Base-by-base conservation (phyloP, 2,113 vertebrate species). In the Paraplagusia blochii region DNA sequence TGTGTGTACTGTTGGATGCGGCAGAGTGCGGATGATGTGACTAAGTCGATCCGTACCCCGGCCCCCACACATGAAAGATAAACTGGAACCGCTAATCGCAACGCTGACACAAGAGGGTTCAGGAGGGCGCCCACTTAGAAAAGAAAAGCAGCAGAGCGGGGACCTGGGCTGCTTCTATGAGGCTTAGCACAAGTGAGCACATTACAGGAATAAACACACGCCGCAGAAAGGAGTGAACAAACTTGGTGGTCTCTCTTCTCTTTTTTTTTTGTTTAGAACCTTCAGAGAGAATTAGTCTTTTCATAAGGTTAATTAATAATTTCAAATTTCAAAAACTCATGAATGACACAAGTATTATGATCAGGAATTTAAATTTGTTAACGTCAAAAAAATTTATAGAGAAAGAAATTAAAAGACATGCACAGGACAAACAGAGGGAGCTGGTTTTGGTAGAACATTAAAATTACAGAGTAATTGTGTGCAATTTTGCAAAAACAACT, bases 21-120 rank as follows among this genome's bases (percentile, higher is more conserved):
- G 62, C 13, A 39, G 22, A 29, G 63, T 11, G 61, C 42, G 66
- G 61, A 66, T 59, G 70, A 69, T 62, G 69, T 66, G 65, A 63
- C 74, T 80, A 81, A 86, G 74, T 77, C 83, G 65, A 71, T 76
- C 63, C 61, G 79, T 29, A 29, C 2, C 22, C 6, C 22, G 78
- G 88, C 79, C 88, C 81, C 82, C 67, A 36, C 79, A 79, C 82
- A 89, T 89, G 84, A 89, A 88, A 87, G 80, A 82, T 89, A 82
- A 86, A 85, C 73, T 64, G 46, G 67, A 75, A 84, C 78, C 74
- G 78, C 79, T 88, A 87, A 83, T 84, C 83, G 72, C 72, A 52
- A 70, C 19, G 66, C 74, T 80, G 83, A 87, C 82, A 87, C 86
- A 82, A 82, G 86, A 56, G 69, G 74, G 70, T 82, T 82, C 67